Conservation (phyloP, 1,140 invertebrate genomes). For the Phthorimaea operculella region DNA sequence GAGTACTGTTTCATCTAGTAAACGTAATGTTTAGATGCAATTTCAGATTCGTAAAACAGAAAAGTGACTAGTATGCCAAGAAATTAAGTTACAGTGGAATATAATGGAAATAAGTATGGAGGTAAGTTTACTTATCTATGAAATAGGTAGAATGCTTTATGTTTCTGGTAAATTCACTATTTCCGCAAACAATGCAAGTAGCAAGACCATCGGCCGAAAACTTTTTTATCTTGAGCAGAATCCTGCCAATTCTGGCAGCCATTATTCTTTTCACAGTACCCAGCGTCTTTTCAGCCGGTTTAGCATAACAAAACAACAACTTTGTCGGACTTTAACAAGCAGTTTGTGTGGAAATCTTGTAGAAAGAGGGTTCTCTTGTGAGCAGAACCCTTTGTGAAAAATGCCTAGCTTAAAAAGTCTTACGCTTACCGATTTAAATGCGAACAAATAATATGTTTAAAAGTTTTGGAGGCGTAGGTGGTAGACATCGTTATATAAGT, state of each 20-base stretch:
- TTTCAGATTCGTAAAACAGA: too few species aligned
- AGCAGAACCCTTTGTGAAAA: neutral
- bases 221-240: neutral
- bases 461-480: too few species aligned
- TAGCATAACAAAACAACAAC: slow-evolving; percentile 1
- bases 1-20: too few species aligned
- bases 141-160: neutral
- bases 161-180: neutral
- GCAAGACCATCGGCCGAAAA: too few species aligned
- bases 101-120: neutral
- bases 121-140: too few species aligned
- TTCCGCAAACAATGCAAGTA: too few species aligned
- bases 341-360: neutral
- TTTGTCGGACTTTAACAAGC: slow-evolving; percentile 1
- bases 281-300: neutral
- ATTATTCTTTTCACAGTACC: neutral
- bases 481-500: too few species aligned
- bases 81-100: neutral
- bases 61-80: too few species aligned
- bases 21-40: too few species aligned
- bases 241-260: neutral
- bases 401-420: too few species aligned
- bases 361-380: neutral
- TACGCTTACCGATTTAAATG: too few species aligned
- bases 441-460: too few species aligned